Evolutionary conservation across 1,140 invertebrate species (phyloP).

Genomic region (Melipona quadrifasciata): DNA sequence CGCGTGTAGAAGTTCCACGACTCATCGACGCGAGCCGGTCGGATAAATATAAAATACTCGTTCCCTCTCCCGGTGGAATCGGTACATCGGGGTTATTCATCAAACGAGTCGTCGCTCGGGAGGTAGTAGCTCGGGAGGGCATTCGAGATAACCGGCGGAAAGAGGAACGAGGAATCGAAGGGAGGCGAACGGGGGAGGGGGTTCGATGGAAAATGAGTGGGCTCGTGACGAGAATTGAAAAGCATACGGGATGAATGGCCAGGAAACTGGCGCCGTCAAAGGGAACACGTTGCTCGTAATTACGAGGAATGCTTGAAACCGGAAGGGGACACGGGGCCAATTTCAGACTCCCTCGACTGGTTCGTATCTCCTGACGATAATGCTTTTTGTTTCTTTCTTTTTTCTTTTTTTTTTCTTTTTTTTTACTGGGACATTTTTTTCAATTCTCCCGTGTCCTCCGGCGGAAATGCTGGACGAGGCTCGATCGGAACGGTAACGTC

Average conservation of each 20-base stretch:
- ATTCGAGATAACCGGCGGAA: background rate
- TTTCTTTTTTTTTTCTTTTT: no score
- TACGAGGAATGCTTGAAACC: slow-evolving; percentile 43
- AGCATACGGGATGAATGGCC: slow-evolving; percentile 47
- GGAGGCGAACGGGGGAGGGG: background rate
- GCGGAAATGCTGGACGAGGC: background rate
- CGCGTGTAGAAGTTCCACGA: no score
- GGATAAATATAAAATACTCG: background rate
- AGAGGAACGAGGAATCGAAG: background rate
- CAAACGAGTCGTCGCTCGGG: slow-evolving; percentile 3
- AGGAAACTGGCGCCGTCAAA: slow-evolving; percentile 31
- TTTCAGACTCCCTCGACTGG: slow-evolving; percentile 27
- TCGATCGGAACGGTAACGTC: slow-evolving; percentile 8
- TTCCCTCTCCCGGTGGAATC: background rate
- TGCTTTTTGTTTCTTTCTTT: background rate
- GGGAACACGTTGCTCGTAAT: slow-evolving; percentile 39
- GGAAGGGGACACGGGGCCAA: slow-evolving; percentile 43
- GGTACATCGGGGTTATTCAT: background rate
- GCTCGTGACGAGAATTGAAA: slow-evolving; percentile 46
- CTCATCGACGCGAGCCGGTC: background rate
- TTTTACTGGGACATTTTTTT: no score
- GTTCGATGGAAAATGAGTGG: slow-evolving; percentile 33
- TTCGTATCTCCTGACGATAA: background rate
- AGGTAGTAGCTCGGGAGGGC: background rate
- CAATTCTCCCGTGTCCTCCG: background rate